Evolutionary conservation across 2,888 invertebrate genomes (phyloP).

Genomic region (Dryobota labecula): DNA sequence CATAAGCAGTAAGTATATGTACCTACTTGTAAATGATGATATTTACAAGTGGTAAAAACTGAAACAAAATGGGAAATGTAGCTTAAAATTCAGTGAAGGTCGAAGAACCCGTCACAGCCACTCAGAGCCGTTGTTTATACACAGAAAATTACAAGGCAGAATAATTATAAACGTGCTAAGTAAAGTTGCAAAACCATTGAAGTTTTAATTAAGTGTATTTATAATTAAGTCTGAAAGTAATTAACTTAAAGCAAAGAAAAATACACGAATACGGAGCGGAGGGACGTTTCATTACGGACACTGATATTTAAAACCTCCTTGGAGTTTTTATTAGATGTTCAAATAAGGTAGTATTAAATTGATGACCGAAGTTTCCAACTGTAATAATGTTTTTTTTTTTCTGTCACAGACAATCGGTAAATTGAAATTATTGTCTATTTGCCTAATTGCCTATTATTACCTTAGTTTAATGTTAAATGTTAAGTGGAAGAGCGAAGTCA

Average conservation of each 20-base stretch:
- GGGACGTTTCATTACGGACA: constrained; percentile 13
- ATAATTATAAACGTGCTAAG: constrained; percentile 39
- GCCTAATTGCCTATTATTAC: no score
- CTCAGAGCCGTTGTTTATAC: constrained; percentile 18
- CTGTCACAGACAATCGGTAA: no score
- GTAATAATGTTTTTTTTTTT: neutral
- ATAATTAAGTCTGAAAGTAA: constrained; percentile 54
- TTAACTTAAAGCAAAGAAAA: constrained; percentile 54
- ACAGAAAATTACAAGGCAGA: constrained; percentile 43
- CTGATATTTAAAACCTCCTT: constrained; percentile 21
- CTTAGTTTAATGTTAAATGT: no score
- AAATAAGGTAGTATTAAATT: constrained; percentile 4
- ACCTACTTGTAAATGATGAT: neutral
- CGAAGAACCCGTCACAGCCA: neutral
- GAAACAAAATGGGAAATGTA: neutral
- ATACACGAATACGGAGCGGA: constrained; percentile 26
- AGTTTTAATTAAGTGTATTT: constrained; percentile 62
- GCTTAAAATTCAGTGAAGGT: neutral
- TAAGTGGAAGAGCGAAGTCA: no score
- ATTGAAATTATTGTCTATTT: no score
- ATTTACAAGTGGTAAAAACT: neutral
- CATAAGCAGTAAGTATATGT: no score
- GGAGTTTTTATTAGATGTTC: neutral
- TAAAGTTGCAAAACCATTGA: constrained; percentile 40
- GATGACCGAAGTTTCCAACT: constrained; percentile 2